Percentiles rank a stretch among this genome's conserved stretches.
Evolutionary conservation across 2,888 invertebrate genomes (phyloP).

Genomic region (Lochmaea capreae): DNA sequence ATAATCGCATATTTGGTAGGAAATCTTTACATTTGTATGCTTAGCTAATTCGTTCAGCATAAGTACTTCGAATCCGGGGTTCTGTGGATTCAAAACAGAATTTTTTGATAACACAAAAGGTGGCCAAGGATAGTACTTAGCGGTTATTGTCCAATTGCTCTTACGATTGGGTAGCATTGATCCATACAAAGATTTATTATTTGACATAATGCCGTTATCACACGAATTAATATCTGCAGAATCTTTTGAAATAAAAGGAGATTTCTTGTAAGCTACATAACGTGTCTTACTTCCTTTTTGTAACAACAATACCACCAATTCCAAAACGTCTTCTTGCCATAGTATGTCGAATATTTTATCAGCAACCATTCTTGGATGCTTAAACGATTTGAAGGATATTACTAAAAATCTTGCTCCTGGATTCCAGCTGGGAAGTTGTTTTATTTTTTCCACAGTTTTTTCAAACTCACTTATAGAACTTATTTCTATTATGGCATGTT

Average conservation of each 20-base stretch:
- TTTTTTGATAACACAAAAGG: background rate
- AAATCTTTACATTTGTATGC: background rate
- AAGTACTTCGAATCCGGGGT: constrained; percentile 1
- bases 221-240: background rate
- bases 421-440: background rate
- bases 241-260: background rate
- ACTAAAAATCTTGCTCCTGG: background rate
- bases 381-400: background rate
- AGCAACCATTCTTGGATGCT: background rate
- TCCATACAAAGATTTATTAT: background rate
- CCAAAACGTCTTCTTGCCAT: background rate
- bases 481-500: background rate
- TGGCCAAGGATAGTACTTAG: background rate
- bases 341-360: background rate
- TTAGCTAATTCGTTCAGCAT: background rate
- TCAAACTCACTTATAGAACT: background rate
- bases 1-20: background rate
- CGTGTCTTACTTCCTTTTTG: background rate
- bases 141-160: background rate
- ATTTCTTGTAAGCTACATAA: background rate
- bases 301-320: constrained; percentile 3
- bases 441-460: background rate
- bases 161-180: background rate
- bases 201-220: background rate
- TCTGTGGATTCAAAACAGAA: background rate